Evolutionary conservation across 2,888 invertebrate genomes (phyloP).

Genomic region (Agonopterix arenella): DNA sequence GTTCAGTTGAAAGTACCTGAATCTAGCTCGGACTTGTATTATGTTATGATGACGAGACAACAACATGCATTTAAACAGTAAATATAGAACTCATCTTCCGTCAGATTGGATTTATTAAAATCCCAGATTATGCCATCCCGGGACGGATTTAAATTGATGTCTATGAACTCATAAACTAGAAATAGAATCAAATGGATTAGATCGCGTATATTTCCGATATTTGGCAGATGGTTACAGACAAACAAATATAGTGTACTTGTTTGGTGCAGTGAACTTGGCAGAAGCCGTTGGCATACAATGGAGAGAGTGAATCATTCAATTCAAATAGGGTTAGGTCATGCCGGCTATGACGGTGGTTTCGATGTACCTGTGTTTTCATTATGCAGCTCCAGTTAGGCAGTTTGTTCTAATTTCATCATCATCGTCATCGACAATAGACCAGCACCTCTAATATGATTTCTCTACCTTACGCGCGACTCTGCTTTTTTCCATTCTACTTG

Average conservation of each 20-base stretch:
- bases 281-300: conserved; percentile 24
- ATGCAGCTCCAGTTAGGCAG: too few species aligned
- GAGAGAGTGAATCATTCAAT: conserved; percentile 37
- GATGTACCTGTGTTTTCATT: too few species aligned
- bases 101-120: conserved; percentile 14
- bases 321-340: conserved; percentile 10
- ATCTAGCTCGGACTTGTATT: too few species aligned
- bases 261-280: conserved; percentile 57
- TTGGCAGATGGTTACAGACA: conserved; percentile 12
- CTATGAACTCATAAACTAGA: conserved; percentile 42
- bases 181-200: conserved; percentile 25
- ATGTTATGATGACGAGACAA: too few species aligned
- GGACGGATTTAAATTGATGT: conserved; percentile 16
- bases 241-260: conserved; percentile 9
- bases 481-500: too few species aligned
- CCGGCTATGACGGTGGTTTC: background rate
- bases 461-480: too few species aligned
- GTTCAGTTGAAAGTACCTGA: too few species aligned
- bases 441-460: too few species aligned
- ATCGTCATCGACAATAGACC: too few species aligned
- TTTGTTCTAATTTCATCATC: too few species aligned
- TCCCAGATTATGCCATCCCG: conserved; percentile 12
- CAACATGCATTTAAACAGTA: background rate
- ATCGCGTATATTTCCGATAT: conserved; percentile 24
- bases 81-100: background rate